Evolutionary conservation across 1,140 invertebrate species (phyloP), one percentile per base, ranked within the genome.

Genomic region (Sarcophaga bullata): DNA sequence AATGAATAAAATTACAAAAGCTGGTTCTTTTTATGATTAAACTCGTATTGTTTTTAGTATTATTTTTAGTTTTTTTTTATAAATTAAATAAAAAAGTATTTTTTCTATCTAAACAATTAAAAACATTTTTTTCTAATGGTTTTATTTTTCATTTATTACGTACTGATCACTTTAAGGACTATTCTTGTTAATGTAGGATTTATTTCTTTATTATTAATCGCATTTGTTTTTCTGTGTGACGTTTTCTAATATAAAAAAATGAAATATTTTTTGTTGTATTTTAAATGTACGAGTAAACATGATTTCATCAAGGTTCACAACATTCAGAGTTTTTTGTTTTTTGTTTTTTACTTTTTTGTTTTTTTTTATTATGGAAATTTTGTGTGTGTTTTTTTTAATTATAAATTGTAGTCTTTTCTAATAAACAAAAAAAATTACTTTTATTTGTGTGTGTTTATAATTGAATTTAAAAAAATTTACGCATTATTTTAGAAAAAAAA

Each of bases 241-340:
- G 25, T 37, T 37, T 37, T 37, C 25, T 37, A 37, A 46, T 75
- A 37, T 37, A n/a, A 62, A 25, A n/a, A 83, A 76, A 50, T 83
- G 54, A 37, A 37, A 2, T 37, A 2, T 83, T 80, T 84, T 83
- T 85, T 86, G 85, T 52, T 76, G 81, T 85, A 19, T 78, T 78
- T 50, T 52, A 78, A 78, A 50, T 48, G 49, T 78, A 78, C 75
- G 49, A 78, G 75, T 89, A 86, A 89, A 88, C 86, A 87, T 89
- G 88, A 89, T 89, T 89, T 88, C 81, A 89, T 89, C 87, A 88
- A 89, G 87, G 88, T 87, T 89, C 88, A 89, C 88, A 89, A 89
- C 88, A 89, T 89, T 88, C 86, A 89, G 88, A 89, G 88, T 89
- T 89, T 87, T 86, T 89, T 86, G 88, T 50, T 87, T 84, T 80